Base-by-base conservation (phyloP, 2,888 invertebrate genomes). In the Nasonovia ribisnigri region DNA sequence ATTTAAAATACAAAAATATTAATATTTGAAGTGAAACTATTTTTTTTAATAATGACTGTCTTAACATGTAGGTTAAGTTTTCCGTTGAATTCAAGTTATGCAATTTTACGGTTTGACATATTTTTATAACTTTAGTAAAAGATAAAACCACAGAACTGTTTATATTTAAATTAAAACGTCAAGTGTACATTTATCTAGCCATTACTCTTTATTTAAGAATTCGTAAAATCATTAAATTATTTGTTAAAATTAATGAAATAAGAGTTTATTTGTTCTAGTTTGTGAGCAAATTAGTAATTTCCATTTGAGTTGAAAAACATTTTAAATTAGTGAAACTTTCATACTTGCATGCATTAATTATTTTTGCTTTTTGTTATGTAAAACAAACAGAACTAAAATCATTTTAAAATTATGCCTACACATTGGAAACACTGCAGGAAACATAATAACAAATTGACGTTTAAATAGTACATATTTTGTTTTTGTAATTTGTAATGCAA, bases 351-450 rank as follows among this genome's bases (percentile, higher is more conserved):
- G 20, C 20, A 77, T 77, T 36, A 36, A 86, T 29, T 29, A 86
- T 86, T 86, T 86, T 86, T 48, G 46, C 36, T 86, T 46, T 43
- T 46, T 86, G 86, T 86, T 48, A 46, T 46, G 29, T 46, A 46
- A 86, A 46, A 1, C 86, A 86, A 46, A 86, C 46, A 86, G 29
- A 48, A 86, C 86, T 86, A 86, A 29, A 86, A 86, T 86, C 48
- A 46, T 86, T 86, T 86, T 86, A 5, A 86, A 86, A 46, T 86
- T 86, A 86, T 43, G 46, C 29, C 86, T 29, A 86, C 43, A n/a
- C 86, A 46, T 36, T 46, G 6, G 43, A 86, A 86, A 86, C 46
- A n/a, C 0, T n/a, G 57, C 57, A 26, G 77, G 6, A 20, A 77
- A 20, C 36, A 36, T 77, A 77, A 77, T 36, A 77, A 77, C 20